Evolutionary conservation across 2,113 vertebrate genomes (phyloP).

Genomic region (Erinaceus europaeus): DNA sequence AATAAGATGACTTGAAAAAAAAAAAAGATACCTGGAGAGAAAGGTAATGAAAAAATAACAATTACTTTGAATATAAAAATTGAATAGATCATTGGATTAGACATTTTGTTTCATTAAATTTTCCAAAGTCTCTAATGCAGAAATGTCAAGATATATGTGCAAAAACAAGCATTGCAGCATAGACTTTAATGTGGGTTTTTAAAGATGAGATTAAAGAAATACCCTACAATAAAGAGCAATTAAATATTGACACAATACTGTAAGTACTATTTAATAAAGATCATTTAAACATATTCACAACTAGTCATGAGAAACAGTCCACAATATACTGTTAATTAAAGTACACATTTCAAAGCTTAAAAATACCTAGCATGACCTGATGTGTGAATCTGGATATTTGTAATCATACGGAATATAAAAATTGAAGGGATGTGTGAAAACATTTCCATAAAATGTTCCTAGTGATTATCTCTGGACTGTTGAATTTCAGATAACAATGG

Average conservation of each 20-base stretch:
- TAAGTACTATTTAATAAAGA: background rate
- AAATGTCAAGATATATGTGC: background rate
- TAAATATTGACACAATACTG: background rate
- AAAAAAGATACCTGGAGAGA: background rate
- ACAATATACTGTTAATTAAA: background rate
- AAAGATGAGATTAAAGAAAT: background rate
- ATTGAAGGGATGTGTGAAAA: background rate
- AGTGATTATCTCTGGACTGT: background rate
- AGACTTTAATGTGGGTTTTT: background rate
- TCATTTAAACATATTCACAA: background rate
- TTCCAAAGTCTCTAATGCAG: background rate
- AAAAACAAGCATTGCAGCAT: background rate
- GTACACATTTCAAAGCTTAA: background rate
- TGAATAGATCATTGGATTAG: constrained; percentile 33
- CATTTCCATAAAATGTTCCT: background rate
- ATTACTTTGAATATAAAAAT: background rate
- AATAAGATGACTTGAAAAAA: too few species aligned
- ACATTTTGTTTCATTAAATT: constrained; percentile 28
- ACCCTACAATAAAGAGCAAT: background rate
- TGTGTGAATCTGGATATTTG: background rate
- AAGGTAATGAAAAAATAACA: background rate
- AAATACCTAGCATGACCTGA: background rate
- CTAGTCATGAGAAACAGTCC: background rate
- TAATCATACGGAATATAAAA: background rate
- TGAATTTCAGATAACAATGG: background rate